Evolutionary conservation across 2,797 vertebrate genomes (phyloP), one percentile per base, ranked within the genome.

Genomic region (Taenioides sp.): DNA sequence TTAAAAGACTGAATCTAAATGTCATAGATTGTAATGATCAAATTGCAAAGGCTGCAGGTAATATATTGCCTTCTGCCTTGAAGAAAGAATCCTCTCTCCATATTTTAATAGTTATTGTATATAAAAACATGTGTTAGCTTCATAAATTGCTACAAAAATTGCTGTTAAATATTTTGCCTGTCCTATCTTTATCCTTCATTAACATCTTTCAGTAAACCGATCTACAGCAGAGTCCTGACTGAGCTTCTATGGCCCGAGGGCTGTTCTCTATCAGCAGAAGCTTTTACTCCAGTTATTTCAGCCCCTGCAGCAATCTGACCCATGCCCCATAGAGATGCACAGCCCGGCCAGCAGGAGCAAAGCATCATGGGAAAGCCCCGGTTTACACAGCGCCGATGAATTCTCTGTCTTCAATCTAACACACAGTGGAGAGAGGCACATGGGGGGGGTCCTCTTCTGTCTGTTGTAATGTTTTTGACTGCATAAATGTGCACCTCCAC

Each of bases 281-380:
- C 71, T 63, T 27, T 76, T 78, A 67, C 62, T 72, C 28, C 60
- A 79, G 57, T 80, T 72, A 60, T 82, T 82, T 80, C 55, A 65
- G 69, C 69, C 75, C 83, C 79, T 77, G 77, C 72, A 72, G 81
- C 77, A 74, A 66, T 74, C 75, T 81, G 74, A 70, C 73, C 75
- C 75, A 65, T 73, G 47, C 54, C 59, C 69, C 31, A 65, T 20
- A 27, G 65, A 80, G 72, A 80, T 74, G 31, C 31, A 69, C 59
- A 70, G 50, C 65, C 28, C 54, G 64, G 67, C 69, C 65, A 64
- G 59, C 31, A 43, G 76, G 62, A 63, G 68, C 61, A 65, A 40
- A 47, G 68, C 37, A 61, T 64, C 61, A 47, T 67, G 66, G 73
- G 65, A 75, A 31, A 52, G 59, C 57, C 57, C 70, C 63, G 25